Evolutionary conservation across 2,113 vertebrate species (phyloP).

Genomic region (Lathamus discolor): DNA sequence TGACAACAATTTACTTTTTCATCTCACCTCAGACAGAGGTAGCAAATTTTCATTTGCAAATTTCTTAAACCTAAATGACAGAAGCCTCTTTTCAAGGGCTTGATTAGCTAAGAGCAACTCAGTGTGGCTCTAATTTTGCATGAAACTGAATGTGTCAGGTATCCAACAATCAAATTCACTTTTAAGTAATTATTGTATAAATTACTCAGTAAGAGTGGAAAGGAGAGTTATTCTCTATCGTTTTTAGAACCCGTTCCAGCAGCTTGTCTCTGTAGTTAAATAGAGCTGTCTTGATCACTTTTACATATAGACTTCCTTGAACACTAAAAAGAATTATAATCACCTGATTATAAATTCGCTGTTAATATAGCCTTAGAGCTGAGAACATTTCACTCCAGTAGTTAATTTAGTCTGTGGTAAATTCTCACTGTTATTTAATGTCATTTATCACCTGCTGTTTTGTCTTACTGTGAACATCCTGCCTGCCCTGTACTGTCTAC

Average conservation of each 20-base stretch:
- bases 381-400: slow-evolving; percentile 81
- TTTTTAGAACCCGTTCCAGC: slow-evolving; percentile 64
- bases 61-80: neutral
- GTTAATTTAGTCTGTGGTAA: slow-evolving; percentile 84
- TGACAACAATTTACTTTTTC: neutral
- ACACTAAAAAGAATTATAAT: slow-evolving; percentile 78
- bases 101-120: neutral
- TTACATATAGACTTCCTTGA: slow-evolving; percentile 76
- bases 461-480: slow-evolving; percentile 86
- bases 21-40: neutral
- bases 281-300: slow-evolving; percentile 77
- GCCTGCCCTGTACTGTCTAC: slow-evolving; percentile 78
- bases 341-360: slow-evolving; percentile 82
- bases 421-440: slow-evolving; percentile 87
- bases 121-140: neutral
- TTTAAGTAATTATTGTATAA: slow-evolving; percentile 52
- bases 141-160: neutral
- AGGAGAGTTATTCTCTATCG: slow-evolving; percentile 42
- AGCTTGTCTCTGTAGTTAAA: slow-evolving; percentile 71
- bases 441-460: slow-evolving; percentile 89
- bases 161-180: slow-evolving; percentile 24
- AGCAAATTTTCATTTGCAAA: neutral
- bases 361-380: slow-evolving; percentile 81
- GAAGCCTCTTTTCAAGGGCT: neutral
- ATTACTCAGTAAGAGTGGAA: slow-evolving; percentile 54